Base-by-base conservation (phyloP, 37 sponge, comb jelly and placozoan species). In the Halisarca cf. caerulea region DNA sequence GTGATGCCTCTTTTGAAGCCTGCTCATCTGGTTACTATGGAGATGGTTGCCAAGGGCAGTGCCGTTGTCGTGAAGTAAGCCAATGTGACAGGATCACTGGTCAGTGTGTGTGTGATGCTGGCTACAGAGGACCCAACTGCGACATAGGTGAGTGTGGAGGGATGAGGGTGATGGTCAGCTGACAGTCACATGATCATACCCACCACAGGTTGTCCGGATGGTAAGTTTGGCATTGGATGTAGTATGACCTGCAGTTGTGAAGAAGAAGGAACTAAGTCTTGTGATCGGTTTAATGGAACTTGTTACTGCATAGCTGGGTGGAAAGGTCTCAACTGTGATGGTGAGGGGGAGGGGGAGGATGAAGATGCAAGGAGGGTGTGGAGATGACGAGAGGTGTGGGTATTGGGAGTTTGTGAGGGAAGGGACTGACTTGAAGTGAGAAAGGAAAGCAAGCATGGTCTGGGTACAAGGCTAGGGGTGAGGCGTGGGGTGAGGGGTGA, bases 1-100 rank as follows among this genome's bases (percentile, higher is more conserved):
- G n/a, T n/a, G n/a, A n/a, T n/a, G n/a, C n/a, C n/a, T n/a, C n/a
- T n/a, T 8, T 1, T 73, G 20, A 57, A 89, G 91, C 59, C 7
- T 91, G 91, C 62, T 44, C 77, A 39, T 28, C 77, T 37, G 85
- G 88, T 70, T 84, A 53, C 82, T 93, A 83, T 89, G 94, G 94
- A 2, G 45, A 40, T 23, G 69, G 60, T 51, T 93, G 94, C 58
- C 39, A 34, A 40, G 39, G 58, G 27, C 53, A n/a, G 35, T 93
- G 94, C 41, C 55, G 32, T 23, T 93, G 94, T 84, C 74, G 85
- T n/a, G 74, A 59, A 11, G 75, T 58, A 0, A 21, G 44, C 3
- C 72, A 86, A 74, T 92, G 93, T 79, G 57, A 83, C 36, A 72
- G 82, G 59, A 83, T 84, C 66, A 89, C 87, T 60, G 93, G 93